phyloP scores from a whole-genome alignment of 2,888 invertebrate species.

The Philereme vetulata region DNA sequence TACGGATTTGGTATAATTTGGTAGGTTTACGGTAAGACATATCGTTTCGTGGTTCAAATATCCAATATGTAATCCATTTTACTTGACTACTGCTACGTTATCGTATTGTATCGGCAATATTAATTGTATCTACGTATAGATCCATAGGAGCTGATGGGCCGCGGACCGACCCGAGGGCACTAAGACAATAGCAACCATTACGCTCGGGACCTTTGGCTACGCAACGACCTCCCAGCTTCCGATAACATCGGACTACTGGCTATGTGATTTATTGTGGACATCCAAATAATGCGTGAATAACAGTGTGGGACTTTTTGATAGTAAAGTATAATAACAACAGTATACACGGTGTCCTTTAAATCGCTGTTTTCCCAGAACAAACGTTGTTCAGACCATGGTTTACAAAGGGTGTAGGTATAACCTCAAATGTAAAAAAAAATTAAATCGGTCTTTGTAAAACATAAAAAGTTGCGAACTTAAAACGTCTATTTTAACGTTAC shows the following conservation, averaged over 20 bases:
- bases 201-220: constrained; percentile 43
- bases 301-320: not conserved
- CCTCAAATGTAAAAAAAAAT: too few relatives aligned
- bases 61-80: too few relatives aligned
- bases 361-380: too few relatives aligned
- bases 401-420: too few relatives aligned
- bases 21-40: constrained; percentile 29
- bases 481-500: too few relatives aligned
- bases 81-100: too few relatives aligned
- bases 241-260: constrained; percentile 49
- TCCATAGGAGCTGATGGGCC: constrained; percentile 34
- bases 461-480: too few relatives aligned
- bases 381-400: too few relatives aligned
- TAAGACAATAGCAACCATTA: constrained; percentile 49
- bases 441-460: too few relatives aligned
- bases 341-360: too few relatives aligned
- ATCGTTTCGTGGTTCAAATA: constrained; percentile 3
- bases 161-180: constrained; percentile 33
- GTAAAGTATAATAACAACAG: not conserved
- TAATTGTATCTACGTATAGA: too few relatives aligned
- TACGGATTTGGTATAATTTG: constrained; percentile 37
- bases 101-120: too few relatives aligned
- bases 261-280: constrained; percentile 50
- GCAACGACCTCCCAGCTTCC: constrained; percentile 42
- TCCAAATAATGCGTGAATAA: constrained; percentile 23